These are phyloP conservation scores for Odocoileus virginianus DNA, from an alignment of 2,113 vertebrate genomes.

Conservation along the genomic window DNA sequence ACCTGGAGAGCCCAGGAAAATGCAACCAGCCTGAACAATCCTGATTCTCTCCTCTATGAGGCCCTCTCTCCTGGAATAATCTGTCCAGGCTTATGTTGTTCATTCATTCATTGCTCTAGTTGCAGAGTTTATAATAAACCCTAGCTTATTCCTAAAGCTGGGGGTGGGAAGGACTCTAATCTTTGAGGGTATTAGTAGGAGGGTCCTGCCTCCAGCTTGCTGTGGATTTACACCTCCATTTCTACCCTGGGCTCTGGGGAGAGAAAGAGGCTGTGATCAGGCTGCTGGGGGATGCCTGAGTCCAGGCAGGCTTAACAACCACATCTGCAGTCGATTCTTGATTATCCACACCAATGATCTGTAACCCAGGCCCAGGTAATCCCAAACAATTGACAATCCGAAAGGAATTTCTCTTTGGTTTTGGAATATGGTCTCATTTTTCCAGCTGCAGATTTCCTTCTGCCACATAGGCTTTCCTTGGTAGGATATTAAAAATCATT, in stretches of 20 bases:
- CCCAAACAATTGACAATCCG: conserved; percentile 57
- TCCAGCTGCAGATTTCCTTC: background rate
- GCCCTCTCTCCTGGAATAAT: background rate
- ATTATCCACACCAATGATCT: conserved; percentile 66
- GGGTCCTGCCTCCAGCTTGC: background rate
- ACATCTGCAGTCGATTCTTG: conserved; percentile 60
- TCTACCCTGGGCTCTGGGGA: background rate
- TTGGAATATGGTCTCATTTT: conserved; percentile 48
- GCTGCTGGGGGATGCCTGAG: background rate
- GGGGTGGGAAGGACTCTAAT: background rate
- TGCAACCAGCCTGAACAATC: background rate
- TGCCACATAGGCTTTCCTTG: conserved; percentile 13
- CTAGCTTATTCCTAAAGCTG: background rate
- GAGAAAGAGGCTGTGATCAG: background rate
- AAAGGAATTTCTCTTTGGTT: conserved; percentile 59
- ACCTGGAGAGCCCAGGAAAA: background rate
- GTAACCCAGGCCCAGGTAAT: conserved; percentile 53
- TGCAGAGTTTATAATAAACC: background rate
- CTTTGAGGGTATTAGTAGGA: background rate
- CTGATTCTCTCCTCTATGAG: background rate
- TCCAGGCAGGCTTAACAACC: conserved; percentile 30
- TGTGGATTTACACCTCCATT: background rate
- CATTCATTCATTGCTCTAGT: background rate
- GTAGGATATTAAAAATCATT: conserved; percentile 63
- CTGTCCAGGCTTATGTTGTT: background rate